Evolutionary conservation across 2,797 vertebrate genomes (phyloP).

Genomic region (Orestias chungarensis): DNA sequence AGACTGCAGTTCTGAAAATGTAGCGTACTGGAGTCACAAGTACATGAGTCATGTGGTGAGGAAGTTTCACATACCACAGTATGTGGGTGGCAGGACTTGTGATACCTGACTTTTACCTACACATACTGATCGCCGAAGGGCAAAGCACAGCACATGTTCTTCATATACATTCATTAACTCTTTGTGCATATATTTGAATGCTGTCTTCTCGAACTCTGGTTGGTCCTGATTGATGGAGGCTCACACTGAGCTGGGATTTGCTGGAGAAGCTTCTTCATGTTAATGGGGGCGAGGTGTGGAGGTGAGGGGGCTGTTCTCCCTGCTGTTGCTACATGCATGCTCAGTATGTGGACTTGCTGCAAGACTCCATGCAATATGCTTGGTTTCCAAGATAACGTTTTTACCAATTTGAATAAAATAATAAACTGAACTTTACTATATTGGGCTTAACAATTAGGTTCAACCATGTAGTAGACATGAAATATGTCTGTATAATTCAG

Average conservation of each 20-base stretch:
- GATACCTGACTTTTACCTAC: constrained; percentile 6
- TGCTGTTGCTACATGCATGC: not conserved
- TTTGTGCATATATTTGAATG: not conserved
- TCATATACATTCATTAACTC: not conserved
- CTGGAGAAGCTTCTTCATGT: not conserved
- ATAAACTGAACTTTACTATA: not conserved
- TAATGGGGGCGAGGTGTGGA: too few species aligned
- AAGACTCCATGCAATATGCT: not conserved
- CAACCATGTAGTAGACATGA: not conserved
- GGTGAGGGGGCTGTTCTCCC: not conserved
- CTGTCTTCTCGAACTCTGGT: not conserved
- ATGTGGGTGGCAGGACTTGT: not conserved
- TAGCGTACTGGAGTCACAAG: constrained; percentile 11
- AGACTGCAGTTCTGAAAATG: constrained; percentile 14
- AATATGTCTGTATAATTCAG: not conserved
- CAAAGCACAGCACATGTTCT: not conserved
- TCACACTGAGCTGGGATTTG: not conserved
- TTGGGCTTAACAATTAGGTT: not conserved
- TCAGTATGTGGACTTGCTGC: not conserved
- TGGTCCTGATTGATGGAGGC: not conserved
- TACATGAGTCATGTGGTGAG: constrained; percentile 23
- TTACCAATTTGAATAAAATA: not conserved
- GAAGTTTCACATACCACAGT: not conserved
- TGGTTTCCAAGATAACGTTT: not conserved
- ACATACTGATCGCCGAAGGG: not conserved